A percentile compares a stretch with the other conserved stretches of the same genome.
phyloP scores from a whole-genome alignment of 2,113 vertebrate species.

The Equus quagga region DNA sequence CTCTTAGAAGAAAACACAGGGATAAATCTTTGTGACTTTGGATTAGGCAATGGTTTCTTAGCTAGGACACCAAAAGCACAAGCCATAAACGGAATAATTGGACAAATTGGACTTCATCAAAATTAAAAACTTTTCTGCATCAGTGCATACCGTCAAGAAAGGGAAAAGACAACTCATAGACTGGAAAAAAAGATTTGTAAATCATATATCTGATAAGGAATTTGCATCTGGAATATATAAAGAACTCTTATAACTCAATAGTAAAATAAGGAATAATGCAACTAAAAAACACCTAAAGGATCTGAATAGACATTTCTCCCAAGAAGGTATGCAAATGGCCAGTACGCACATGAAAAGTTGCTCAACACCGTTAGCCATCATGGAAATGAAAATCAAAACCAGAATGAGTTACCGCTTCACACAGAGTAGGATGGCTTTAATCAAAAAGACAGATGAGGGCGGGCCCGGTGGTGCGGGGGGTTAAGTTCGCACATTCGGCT shows the following conservation, averaged over 20 bases:
- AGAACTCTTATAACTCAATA: conserved; percentile 24
- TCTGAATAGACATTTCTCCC: neutral
- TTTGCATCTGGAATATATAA: neutral
- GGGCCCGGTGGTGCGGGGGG: too few relatives aligned
- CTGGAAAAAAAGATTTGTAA: conserved; percentile 11
- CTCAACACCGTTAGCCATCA: neutral
- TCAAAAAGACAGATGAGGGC: neutral
- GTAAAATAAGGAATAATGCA: conserved; percentile 26
- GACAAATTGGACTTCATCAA: neutral
- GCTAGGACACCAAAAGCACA: neutral
- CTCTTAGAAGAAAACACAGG: conserved; percentile 35
- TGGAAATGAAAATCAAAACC: neutral
- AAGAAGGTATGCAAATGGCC: neutral
- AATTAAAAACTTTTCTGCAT: neutral
- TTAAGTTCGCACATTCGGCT: too few relatives aligned
- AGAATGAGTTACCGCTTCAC: neutral
- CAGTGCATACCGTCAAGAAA: neutral
- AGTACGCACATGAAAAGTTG: conserved; percentile 6
- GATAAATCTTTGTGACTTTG: neutral
- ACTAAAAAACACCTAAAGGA: neutral
- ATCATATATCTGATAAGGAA: neutral
- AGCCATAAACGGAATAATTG: conserved; percentile 3
- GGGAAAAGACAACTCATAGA: neutral
- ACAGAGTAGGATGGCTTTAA: neutral
- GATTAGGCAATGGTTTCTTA: conserved; percentile 14